Conservation (phyloP, 1,140 invertebrate genomes). For the Drosophila elegans region DNA sequence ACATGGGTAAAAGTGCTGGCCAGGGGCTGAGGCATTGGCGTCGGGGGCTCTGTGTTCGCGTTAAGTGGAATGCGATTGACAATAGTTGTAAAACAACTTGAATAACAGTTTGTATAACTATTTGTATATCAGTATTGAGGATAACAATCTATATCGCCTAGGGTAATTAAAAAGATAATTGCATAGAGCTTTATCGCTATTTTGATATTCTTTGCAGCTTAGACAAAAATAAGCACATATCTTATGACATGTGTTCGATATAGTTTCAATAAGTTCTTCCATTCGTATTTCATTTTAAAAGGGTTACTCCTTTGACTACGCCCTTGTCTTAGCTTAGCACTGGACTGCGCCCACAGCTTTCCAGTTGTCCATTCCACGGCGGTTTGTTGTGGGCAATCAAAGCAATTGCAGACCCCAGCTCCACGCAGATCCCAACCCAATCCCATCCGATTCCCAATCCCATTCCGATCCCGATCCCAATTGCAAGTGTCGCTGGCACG, state of each 20-base stretch:
- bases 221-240: no score
- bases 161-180: no score
- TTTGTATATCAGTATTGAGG: neutral
- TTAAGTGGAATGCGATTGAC: conserved; percentile 33
- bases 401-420: conserved; percentile 65
- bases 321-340: conserved; percentile 16
- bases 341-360: conserved; percentile 63
- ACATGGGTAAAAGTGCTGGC: conserved; percentile 60
- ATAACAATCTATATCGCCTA: neutral
- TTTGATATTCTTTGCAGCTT: no score
- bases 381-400: conserved; percentile 75
- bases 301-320: conserved; percentile 9
- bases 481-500: conserved; percentile 62
- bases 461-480: conserved; percentile 34
- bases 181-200: no score
- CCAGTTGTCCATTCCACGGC: conserved; percentile 42
- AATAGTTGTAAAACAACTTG: conserved; percentile 29
- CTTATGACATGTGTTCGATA: no score
- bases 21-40: conserved; percentile 26
- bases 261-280: no score
- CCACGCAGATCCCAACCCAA: conserved; percentile 18
- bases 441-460: conserved; percentile 4
- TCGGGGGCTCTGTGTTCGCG: conserved; percentile 12
- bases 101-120: conserved; percentile 14
- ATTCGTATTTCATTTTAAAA: neutral